Conservation (phyloP, 1,140 invertebrate genomes). For the Halictus rubicundus region DNA sequence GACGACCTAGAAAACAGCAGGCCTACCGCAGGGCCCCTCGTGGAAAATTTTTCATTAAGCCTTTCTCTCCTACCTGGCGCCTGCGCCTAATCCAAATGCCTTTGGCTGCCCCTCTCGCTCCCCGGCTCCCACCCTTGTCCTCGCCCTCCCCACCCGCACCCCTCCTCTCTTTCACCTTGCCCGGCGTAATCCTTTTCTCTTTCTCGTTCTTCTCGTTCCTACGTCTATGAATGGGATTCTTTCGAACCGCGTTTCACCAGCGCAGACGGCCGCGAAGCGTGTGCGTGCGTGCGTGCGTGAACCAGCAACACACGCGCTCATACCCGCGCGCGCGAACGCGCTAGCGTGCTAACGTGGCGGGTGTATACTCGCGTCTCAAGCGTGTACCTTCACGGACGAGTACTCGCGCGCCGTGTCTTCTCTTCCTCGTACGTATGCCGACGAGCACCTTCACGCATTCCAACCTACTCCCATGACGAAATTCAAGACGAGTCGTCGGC, state of each 20-base stretch:
- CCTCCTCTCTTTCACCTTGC: slow-evolving; percentile 38
- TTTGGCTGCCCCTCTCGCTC: slow-evolving; percentile 28
- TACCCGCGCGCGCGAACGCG: no score
- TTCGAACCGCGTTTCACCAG: slow-evolving; percentile 66
- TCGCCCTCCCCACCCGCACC: background rate
- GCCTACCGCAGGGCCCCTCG: slow-evolving; percentile 37
- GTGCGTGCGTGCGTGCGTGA: background rate
- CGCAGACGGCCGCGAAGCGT: slow-evolving; percentile 38
- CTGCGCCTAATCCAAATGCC: slow-evolving; percentile 54
- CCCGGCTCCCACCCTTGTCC: slow-evolving; percentile 5
- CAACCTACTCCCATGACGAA: slow-evolving; percentile 71
- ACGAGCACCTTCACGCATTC: slow-evolving; percentile 69
- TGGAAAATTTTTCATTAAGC: slow-evolving; percentile 75
- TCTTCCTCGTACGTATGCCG: slow-evolving; percentile 37
- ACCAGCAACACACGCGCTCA: no score
- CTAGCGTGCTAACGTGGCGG: no score
- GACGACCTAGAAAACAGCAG: slow-evolving; percentile 52
- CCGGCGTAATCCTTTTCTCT: slow-evolving; percentile 33
- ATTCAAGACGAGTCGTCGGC: slow-evolving; percentile 62
- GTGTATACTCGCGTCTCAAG: no score
- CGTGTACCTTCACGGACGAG: slow-evolving; percentile 41
- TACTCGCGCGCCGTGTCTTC: slow-evolving; percentile 33
- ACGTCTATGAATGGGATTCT: slow-evolving; percentile 78
- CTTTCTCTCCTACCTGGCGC: slow-evolving; percentile 71
- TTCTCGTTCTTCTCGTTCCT: slow-evolving; percentile 54